Evolutionary conservation across 2,113 vertebrate species (phyloP).

Genomic region (Thamnaconus septentrionalis): DNA sequence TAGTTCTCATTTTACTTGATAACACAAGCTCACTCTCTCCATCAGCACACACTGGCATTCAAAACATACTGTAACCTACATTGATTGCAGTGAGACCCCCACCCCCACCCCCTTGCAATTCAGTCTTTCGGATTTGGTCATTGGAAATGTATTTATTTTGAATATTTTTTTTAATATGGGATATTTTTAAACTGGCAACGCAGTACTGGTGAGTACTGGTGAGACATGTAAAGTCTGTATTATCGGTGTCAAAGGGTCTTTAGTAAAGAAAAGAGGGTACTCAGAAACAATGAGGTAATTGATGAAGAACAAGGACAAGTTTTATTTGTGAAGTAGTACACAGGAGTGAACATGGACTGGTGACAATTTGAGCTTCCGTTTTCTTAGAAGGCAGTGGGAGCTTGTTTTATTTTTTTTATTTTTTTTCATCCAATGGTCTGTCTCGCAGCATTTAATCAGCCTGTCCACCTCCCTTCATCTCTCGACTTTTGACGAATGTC

Average conservation of each 20-base stretch:
- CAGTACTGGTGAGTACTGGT: neutral
- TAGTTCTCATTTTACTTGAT: constrained; percentile 39
- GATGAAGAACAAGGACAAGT: constrained; percentile 41
- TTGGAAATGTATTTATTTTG: constrained; percentile 39
- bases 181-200: constrained; percentile 46
- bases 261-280: constrained; percentile 28
- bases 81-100: constrained; percentile 44
- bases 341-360: constrained; percentile 52
- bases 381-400: constrained; percentile 57
- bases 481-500: constrained; percentile 65
- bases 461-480: constrained; percentile 55
- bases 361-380: constrained; percentile 66
- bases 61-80: constrained; percentile 32
- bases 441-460: constrained; percentile 67
- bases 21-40: constrained; percentile 23
- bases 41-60: constrained; percentile 18
- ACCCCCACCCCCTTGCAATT: constrained; percentile 3
- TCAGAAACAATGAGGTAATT: constrained; percentile 40
- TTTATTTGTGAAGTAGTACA: constrained; percentile 56
- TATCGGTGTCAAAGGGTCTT: constrained; percentile 48
- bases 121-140: constrained; percentile 43
- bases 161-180: constrained; percentile 41
- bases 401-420: constrained; percentile 66
- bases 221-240: constrained; percentile 27
- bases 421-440: constrained; percentile 63